Conservation (phyloP, 2,113 vertebrate genomes). For the Otus sunia region DNA sequence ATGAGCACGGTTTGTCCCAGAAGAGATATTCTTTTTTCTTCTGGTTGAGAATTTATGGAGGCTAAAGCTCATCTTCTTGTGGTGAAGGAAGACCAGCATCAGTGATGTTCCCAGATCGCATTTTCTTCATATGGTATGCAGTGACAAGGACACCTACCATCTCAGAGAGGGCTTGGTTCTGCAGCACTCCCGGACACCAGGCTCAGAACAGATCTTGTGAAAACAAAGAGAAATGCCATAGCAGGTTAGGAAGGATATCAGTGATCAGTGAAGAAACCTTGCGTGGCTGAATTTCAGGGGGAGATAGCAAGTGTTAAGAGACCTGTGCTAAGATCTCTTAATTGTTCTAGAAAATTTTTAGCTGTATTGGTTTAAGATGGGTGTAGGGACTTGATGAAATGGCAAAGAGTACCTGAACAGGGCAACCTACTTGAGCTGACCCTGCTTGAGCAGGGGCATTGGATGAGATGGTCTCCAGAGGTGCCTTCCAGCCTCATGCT, state of each 20-base stretch:
- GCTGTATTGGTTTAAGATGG: background rate
- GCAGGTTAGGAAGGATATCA: background rate
- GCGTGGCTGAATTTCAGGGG: background rate
- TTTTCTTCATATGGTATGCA: background rate
- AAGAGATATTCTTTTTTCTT: background rate
- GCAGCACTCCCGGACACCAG: background rate
- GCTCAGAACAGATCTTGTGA: background rate
- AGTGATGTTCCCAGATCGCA: background rate
- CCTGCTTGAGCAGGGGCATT: background rate
- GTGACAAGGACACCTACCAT: background rate
- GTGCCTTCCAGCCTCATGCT: background rate
- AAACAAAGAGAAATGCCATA: background rate
- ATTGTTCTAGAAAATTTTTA: background rate
- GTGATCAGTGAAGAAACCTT: background rate
- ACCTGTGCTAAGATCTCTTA: background rate
- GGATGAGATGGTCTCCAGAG: background rate
- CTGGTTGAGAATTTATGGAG: background rate
- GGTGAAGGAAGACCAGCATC: background rate
- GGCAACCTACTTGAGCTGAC: background rate
- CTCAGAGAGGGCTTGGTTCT: background rate
- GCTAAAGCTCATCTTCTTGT: background rate
- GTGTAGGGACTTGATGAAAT: background rate
- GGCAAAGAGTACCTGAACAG: background rate
- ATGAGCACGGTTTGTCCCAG: background rate
- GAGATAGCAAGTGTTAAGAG: background rate